Percentiles rank a stretch among this genome's conserved stretches.
Evolutionary conservation across 2,888 invertebrate genomes (phyloP).

Genomic region (Pollenia angustigena): DNA sequence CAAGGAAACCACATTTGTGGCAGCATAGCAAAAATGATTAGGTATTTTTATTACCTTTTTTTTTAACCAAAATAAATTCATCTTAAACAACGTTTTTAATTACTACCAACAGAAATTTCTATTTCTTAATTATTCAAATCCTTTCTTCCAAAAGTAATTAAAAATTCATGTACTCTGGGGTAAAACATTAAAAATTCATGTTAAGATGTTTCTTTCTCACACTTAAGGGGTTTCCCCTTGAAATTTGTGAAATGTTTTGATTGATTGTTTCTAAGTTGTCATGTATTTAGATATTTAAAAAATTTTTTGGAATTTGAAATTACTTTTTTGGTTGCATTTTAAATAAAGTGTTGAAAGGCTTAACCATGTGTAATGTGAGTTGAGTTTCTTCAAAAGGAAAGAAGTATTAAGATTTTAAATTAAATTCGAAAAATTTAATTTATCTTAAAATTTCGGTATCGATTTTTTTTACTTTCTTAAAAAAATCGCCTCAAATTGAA

Average conservation of each 20-base stretch:
- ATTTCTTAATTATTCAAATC: neutral
- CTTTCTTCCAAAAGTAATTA: neutral
- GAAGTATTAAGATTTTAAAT: neutral
- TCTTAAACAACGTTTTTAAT: too few relatives aligned
- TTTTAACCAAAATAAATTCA: too few relatives aligned
- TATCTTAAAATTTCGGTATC: too few relatives aligned
- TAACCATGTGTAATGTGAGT: slow-evolving; percentile 26
- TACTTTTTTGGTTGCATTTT: slow-evolving; percentile 1
- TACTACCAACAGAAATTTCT: too few relatives aligned
- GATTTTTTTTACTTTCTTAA: too few relatives aligned
- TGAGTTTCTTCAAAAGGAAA: neutral
- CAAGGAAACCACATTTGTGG: too few relatives aligned
- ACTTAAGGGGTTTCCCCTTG: slow-evolving; percentile 31
- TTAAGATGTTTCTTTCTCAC: slow-evolving; percentile 11
- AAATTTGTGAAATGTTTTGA: slow-evolving; percentile 49
- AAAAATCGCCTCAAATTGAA: too few relatives aligned
- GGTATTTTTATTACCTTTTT: too few relatives aligned
- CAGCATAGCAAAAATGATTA: too few relatives aligned
- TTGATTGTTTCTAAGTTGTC: slow-evolving; percentile 57
- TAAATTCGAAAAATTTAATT: too few relatives aligned
- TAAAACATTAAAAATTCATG: slow-evolving; percentile 2
- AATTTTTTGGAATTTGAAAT: neutral
- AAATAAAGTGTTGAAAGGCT: slow-evolving; percentile 46
- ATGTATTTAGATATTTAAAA: neutral
- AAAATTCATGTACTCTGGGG: slow-evolving; percentile 16